Evolutionary conservation across 1,140 invertebrate species (phyloP).

Genomic region (Lutraria rhynchaena): DNA sequence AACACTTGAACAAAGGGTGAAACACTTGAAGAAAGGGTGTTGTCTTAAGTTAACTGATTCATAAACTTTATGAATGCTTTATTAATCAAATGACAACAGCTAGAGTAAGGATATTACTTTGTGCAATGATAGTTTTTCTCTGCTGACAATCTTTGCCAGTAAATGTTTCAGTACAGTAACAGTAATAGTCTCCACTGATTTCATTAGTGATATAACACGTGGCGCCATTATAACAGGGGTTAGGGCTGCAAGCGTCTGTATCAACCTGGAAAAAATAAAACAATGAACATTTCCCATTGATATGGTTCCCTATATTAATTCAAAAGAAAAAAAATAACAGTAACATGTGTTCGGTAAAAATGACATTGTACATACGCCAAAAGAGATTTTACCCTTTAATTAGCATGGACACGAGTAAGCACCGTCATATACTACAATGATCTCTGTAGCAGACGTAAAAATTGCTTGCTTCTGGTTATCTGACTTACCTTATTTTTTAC

Average conservation of each 20-base stretch:
- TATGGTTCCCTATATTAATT: not conserved
- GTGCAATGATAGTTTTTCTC: constrained; percentile 41
- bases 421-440: too few relatives aligned
- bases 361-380: not conserved
- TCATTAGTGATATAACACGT: constrained; percentile 77
- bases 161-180: constrained; percentile 71
- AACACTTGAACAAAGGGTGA: too few relatives aligned
- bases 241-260: constrained; percentile 83
- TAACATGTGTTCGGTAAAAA: not conserved
- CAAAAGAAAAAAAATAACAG: not conserved
- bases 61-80: too few relatives aligned
- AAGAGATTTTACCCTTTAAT: too few relatives aligned
- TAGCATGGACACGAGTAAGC: too few relatives aligned
- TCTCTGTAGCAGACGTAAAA: too few relatives aligned
- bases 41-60: too few relatives aligned
- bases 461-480: too few relatives aligned
- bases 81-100: too few relatives aligned
- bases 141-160: constrained; percentile 72
- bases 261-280: constrained; percentile 73
- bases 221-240: constrained; percentile 90
- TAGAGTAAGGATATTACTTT: constrained; percentile 6
- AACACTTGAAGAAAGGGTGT: too few relatives aligned
- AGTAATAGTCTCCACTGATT: constrained; percentile 77
- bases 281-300: not conserved
- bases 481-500: too few relatives aligned